These are phyloP conservation scores for Sebastes jordani DNA, from an alignment of 2,797 vertebrate species.

Conservation along the genomic window DNA sequence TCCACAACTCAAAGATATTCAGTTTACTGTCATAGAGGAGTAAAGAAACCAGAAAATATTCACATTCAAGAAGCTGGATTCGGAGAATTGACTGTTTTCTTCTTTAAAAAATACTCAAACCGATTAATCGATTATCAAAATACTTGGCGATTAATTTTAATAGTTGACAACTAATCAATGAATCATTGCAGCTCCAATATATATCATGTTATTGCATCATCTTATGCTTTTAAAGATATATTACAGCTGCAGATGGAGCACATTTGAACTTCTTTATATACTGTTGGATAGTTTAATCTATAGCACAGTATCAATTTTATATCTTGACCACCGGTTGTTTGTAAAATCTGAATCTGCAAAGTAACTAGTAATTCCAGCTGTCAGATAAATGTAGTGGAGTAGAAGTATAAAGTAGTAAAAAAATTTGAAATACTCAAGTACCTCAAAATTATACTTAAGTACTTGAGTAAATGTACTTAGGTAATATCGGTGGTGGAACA, in stretches of 20 bases:
- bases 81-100: no score
- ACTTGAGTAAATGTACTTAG: neutral
- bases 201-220: neutral
- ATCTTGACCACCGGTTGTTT: neutral
- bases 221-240: neutral
- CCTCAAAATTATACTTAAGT: neutral
- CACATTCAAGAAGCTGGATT: no score
- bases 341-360: neutral
- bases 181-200: no score
- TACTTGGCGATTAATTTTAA: no score
- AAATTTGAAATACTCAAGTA: neutral
- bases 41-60: no score
- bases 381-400: neutral
- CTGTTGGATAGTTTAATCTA: neutral
- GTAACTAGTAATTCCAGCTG: neutral
- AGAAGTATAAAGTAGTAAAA: neutral
- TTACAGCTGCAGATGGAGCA: neutral
- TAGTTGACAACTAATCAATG: no score
- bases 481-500: neutral
- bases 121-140: no score
- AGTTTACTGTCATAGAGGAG: no score
- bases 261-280: neutral
- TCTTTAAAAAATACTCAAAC: no score
- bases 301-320: neutral
- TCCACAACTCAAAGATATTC: no score